Percentiles rank a stretch among this genome's conserved stretches.
phyloP scores from a whole-genome alignment of 2,113 vertebrate species.

The Epinephelus lanceolatus region DNA sequence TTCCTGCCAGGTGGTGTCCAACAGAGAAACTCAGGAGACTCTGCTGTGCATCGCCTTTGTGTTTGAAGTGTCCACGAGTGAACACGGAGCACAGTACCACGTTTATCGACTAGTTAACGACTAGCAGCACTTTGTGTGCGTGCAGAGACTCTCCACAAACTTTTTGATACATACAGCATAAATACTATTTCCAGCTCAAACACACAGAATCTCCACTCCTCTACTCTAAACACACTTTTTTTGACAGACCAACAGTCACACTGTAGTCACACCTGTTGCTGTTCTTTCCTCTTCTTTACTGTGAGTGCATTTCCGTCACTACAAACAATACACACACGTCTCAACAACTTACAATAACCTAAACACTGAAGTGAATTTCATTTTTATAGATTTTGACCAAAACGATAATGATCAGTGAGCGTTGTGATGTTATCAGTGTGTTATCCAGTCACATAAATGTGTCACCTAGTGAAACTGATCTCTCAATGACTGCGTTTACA shows the following conservation, averaged over 20 bases:
- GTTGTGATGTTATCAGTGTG: neutral
- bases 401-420: neutral
- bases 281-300: constrained; percentile 29
- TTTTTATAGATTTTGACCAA: neutral
- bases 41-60: constrained; percentile 96
- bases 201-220: constrained; percentile 43
- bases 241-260: constrained; percentile 73
- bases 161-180: constrained; percentile 57
- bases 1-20: constrained; percentile 90
- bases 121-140: constrained; percentile 82
- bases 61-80: constrained; percentile 95
- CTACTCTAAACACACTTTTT: constrained; percentile 41
- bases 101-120: constrained; percentile 96
- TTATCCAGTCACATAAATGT: neutral
- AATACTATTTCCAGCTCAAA: constrained; percentile 70
- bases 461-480: neutral
- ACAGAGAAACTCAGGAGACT: constrained; percentile 97
- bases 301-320: constrained; percentile 19
- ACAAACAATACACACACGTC: constrained; percentile 11
- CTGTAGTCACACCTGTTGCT: constrained; percentile 58
- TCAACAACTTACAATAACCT: neutral
- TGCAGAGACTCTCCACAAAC: constrained; percentile 69
- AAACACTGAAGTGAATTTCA: constrained; percentile 4
- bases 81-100: constrained; percentile 95
- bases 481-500: neutral